These are phyloP conservation scores for Argya squamiceps DNA, from an alignment of 2,797 vertebrate genomes.

Conservation along the genomic window DNA sequence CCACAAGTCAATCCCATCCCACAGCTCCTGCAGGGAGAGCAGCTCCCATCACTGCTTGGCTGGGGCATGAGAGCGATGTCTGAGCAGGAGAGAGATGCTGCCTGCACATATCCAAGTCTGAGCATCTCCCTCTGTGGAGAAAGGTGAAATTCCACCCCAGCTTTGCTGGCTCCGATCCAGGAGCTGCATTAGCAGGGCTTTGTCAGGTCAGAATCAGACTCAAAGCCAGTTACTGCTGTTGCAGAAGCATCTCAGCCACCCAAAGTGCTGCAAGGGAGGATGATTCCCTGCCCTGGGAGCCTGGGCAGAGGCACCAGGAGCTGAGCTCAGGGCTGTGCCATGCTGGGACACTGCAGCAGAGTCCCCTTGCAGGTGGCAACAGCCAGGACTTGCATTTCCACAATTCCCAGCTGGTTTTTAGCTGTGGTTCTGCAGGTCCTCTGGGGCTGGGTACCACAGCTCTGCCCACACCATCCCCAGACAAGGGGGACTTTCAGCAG, in stretches of 20 bases:
- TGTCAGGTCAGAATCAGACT: background rate
- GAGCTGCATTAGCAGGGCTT: constrained; percentile 2
- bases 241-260: background rate
- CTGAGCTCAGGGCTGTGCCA: background rate
- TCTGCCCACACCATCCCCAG: background rate
- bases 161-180: background rate
- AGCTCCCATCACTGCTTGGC: background rate
- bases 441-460: background rate
- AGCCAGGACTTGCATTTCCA: background rate
- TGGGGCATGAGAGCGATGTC: background rate
- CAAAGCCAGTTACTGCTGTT: background rate
- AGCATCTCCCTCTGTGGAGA: background rate
- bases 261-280: background rate
- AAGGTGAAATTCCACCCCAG: background rate
- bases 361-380: background rate
- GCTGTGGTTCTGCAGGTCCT: background rate
- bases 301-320: rapidly evolving
- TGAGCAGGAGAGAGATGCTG: background rate
- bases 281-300: background rate
- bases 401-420: rapidly evolving
- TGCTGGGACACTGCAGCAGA: rapidly evolving
- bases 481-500: background rate
- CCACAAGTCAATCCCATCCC: background rate
- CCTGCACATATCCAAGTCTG: background rate
- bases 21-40: background rate